phyloP scores from a whole-genome alignment of 2,797 vertebrate genomes.

The Margarornis squamiger region DNA sequence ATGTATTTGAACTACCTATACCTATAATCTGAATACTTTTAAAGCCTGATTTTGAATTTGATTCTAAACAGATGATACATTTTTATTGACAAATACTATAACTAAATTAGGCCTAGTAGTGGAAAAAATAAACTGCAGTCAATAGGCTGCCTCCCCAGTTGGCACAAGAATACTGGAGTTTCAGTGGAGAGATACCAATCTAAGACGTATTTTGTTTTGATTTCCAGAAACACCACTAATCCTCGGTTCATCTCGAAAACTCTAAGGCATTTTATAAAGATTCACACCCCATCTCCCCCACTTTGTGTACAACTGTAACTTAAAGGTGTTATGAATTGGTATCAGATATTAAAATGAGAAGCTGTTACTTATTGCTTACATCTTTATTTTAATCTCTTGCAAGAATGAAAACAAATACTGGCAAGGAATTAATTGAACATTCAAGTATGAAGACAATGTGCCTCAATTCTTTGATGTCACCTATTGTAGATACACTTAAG shows the following conservation, averaged over 20 bases:
- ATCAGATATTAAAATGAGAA: not conserved
- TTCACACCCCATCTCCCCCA: fast-evolving
- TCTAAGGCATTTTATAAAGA: not conserved
- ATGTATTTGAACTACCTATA: not conserved
- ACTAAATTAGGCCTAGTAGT: not conserved
- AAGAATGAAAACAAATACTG: not conserved
- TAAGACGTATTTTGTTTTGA: not conserved
- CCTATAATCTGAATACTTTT: not conserved
- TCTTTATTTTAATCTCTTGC: constrained; percentile 11
- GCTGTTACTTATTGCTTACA: not conserved
- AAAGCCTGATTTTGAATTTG: not conserved
- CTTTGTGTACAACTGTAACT: not conserved
- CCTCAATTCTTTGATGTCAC: not conserved
- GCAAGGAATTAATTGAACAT: not conserved
- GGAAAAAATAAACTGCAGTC: not conserved
- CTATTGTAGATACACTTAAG: not conserved
- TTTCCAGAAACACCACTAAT: not conserved
- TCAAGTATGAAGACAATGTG: not conserved
- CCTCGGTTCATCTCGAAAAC: not conserved
- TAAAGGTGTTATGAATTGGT: not conserved
- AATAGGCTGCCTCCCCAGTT: not conserved
- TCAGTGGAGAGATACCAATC: not conserved
- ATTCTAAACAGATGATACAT: not conserved
- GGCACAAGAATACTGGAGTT: not conserved
- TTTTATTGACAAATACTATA: not conserved